Evolutionary conservation across 2,113 vertebrate genomes (phyloP).

Genomic region (Setophaga coronata): DNA sequence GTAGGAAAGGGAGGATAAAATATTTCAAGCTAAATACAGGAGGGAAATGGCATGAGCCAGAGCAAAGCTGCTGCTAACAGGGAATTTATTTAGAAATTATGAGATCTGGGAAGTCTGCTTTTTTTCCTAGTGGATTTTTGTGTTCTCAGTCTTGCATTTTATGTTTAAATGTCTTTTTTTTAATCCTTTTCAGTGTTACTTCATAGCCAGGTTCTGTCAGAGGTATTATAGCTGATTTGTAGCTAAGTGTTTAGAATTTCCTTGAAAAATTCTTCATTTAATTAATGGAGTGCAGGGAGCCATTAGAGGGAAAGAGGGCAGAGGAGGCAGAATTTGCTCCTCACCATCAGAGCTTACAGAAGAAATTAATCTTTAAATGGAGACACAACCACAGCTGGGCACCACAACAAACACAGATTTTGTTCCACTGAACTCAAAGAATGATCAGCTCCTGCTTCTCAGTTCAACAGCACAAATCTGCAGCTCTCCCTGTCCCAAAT

Average conservation of each 20-base stretch:
- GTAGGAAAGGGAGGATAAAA: not conserved
- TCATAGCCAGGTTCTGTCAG: not conserved
- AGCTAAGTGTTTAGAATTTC: not conserved
- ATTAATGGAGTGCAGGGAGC: not conserved
- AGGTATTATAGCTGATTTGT: not conserved
- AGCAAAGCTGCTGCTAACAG: not conserved
- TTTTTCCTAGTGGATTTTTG: not conserved
- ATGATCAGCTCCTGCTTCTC: not conserved
- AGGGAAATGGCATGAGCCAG: not conserved
- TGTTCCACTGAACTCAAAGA: not conserved
- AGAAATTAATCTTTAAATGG: not conserved
- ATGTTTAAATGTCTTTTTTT: not conserved
- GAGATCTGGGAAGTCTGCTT: not conserved
- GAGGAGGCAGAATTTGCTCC: not conserved
- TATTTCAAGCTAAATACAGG: not conserved
- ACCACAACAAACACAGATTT: not conserved
- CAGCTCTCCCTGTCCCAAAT: not conserved
- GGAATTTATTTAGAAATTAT: not conserved
- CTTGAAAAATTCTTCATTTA: not conserved
- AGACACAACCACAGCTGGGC: not conserved
- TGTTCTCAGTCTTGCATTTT: not conserved
- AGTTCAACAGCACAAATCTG: not conserved
- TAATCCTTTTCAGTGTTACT: not conserved
- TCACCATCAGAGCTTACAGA: not conserved
- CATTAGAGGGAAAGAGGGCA: not conserved